Evolutionary conservation across 2,888 invertebrate species (phyloP), one percentile per base, ranked within the genome.

Genomic region (Polietes domitor): DNA sequence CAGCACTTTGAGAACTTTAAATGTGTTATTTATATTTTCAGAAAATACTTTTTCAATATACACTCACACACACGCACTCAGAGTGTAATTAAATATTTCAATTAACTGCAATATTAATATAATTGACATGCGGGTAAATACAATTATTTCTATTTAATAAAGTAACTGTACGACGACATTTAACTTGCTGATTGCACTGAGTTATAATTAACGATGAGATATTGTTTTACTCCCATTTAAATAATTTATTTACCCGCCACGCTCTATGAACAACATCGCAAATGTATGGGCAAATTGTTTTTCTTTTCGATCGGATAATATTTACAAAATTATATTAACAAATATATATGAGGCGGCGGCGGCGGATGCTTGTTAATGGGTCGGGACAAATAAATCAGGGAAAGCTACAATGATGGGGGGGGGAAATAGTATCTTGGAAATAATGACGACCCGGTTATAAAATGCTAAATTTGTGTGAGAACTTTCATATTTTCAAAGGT

Each of bases 221-320:
- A 24, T 24, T 58, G 17, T 32, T 32, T 12, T 12, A n/a, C n/a
- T 47, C 47, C 5, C 6, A 47, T 58, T 24, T 58, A 24, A 58
- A 58, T 58, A 24, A 58, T 24, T 58, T 15, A 58, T 21, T 55
- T 58, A 3, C 26, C 7, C 6, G 15, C 17, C 3, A 50, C 32
- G 32, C 32, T 32, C 15, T 12, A 26, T 58, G 4, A 2, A 24
- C 26, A 4, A 26, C 53, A 21, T 7, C n/a, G 47, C 47, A 47
- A 58, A 58, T 15, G 24, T 21, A n/a, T 55, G 53, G 21, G 10
- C 53, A 21, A 12, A 21, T 5, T 24, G 53, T 21, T 55, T 55
- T 55, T 9, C 21, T 55, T 55, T 55, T 55, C 53, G 17, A 55
- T n/a, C 47, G 47, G n/a, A 47, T 47, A 47, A n/a, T 47, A n/a